Conservation (phyloP, 2,113 vertebrate species). For the Carassius carassius region DNA sequence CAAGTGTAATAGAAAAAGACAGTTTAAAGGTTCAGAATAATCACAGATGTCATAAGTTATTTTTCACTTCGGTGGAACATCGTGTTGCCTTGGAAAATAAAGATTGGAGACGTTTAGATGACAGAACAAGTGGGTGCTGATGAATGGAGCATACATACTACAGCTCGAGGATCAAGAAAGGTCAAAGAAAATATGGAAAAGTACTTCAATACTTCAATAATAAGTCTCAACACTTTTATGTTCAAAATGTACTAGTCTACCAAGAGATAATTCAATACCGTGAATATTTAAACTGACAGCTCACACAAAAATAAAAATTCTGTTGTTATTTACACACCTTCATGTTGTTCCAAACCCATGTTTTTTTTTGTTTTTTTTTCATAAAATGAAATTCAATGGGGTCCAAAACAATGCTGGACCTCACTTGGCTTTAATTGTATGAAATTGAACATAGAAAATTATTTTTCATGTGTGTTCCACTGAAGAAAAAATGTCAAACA, state of each 20-base stretch:
- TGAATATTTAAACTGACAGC: not conserved
- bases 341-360: not conserved
- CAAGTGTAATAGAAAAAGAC: conserved; percentile 67
- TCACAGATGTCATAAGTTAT: conserved; percentile 68
- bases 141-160: conserved; percentile 39
- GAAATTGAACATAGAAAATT: not conserved
- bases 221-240: not conserved
- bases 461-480: no score
- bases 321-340: not conserved
- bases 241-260: not conserved
- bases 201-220: not conserved
- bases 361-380: not conserved
- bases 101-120: conserved; percentile 38
- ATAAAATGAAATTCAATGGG: not conserved
- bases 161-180: not conserved
- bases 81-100: conserved; percentile 58
- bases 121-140: conserved; percentile 34
- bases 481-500: not conserved
- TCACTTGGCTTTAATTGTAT: not conserved
- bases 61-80: conserved; percentile 57
- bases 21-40: conserved; percentile 75
- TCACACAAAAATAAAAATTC: not conserved
- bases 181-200: not conserved
- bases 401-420: not conserved
- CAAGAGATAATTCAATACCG: not conserved